phyloP scores from a whole-genome alignment of 2,888 invertebrate species.

The Mylabris sibirica region DNA sequence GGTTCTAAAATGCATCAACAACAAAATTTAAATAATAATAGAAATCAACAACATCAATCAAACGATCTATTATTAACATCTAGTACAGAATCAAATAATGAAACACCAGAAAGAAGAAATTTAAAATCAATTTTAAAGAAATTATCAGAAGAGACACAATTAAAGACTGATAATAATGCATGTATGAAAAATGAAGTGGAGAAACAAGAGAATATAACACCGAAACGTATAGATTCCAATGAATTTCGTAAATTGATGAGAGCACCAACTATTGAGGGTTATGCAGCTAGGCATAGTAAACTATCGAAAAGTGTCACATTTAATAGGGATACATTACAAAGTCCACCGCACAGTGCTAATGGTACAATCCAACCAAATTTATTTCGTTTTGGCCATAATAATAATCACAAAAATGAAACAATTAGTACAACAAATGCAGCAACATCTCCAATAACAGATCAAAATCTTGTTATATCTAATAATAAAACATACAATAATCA shows the following conservation, averaged over 20 bases:
- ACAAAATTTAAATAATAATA: slow-evolving; percentile 13
- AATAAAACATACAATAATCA: slow-evolving; percentile 66
- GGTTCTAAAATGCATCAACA: slow-evolving; percentile 75
- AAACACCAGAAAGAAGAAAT: slow-evolving; percentile 81
- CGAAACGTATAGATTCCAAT: slow-evolving; percentile 59
- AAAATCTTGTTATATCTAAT: slow-evolving; percentile 62
- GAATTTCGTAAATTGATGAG: slow-evolving; percentile 76
- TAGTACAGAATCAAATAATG: slow-evolving; percentile 74
- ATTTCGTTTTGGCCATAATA: slow-evolving; percentile 3
- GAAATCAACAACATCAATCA: neutral
- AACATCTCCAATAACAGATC: slow-evolving; percentile 55
- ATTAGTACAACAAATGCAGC: slow-evolving; percentile 44
- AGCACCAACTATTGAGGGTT: slow-evolving; percentile 87
- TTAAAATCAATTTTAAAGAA: slow-evolving; percentile 87
- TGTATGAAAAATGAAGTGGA: slow-evolving; percentile 24
- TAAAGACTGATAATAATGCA: too few species aligned
- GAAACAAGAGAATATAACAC: slow-evolving; percentile 37
- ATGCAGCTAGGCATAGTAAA: slow-evolving; percentile 87
- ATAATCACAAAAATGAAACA: neutral
- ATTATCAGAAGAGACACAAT: slow-evolving; percentile 71
- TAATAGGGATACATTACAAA: slow-evolving; percentile 83
- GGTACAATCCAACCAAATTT: slow-evolving; percentile 18
- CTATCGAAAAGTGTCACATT: slow-evolving; percentile 89
- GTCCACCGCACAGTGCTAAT: slow-evolving; percentile 69
- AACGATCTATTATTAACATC: slow-evolving; percentile 41